phyloP scores from a whole-genome alignment of 2,113 vertebrate genomes.

The Hucho hucho region DNA sequence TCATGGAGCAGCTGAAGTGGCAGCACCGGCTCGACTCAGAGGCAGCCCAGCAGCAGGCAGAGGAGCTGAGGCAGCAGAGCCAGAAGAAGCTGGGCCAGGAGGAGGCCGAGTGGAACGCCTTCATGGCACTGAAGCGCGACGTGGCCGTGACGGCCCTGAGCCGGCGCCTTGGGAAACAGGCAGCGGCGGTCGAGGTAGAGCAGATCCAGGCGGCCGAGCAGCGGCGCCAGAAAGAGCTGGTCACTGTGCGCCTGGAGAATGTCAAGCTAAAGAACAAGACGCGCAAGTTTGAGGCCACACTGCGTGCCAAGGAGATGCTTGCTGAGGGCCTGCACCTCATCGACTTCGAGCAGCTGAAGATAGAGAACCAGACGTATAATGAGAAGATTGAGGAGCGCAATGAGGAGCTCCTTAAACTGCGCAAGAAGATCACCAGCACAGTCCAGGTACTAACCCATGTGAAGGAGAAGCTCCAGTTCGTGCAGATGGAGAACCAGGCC shows the following conservation, averaged over 20 bases:
- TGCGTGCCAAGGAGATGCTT: slow-evolving; percentile 57
- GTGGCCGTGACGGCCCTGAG: slow-evolving; percentile 57
- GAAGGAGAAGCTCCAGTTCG: slow-evolving; percentile 80
- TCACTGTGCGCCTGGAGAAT: slow-evolving; percentile 66
- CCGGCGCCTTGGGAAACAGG: slow-evolving; percentile 41
- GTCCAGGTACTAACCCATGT: slow-evolving; percentile 77
- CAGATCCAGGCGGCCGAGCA: slow-evolving; percentile 63
- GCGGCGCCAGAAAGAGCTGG: slow-evolving; percentile 61
- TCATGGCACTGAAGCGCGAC: slow-evolving; percentile 66
- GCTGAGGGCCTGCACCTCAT: slow-evolving; percentile 58
- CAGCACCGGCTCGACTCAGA: slow-evolving; percentile 27
- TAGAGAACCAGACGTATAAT: slow-evolving; percentile 72
- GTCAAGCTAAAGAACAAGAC: slow-evolving; percentile 74
- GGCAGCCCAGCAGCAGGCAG: slow-evolving; percentile 49
- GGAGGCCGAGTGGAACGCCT: slow-evolving; percentile 64
- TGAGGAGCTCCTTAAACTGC: slow-evolving; percentile 72
- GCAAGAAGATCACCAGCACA: slow-evolving; percentile 60
- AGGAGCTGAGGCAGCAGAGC: slow-evolving; percentile 45
- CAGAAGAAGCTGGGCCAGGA: slow-evolving; percentile 59
- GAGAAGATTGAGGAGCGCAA: slow-evolving; percentile 66
- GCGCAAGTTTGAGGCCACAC: slow-evolving; percentile 55
- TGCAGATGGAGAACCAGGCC: slow-evolving; percentile 66
- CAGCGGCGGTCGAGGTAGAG: slow-evolving; percentile 59
- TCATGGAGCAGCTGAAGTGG: slow-evolving; percentile 64
- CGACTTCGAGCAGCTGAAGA: slow-evolving; percentile 76